phyloP scores from a whole-genome alignment of 2,113 vertebrate genomes.

The Carollia perspicillata region DNA sequence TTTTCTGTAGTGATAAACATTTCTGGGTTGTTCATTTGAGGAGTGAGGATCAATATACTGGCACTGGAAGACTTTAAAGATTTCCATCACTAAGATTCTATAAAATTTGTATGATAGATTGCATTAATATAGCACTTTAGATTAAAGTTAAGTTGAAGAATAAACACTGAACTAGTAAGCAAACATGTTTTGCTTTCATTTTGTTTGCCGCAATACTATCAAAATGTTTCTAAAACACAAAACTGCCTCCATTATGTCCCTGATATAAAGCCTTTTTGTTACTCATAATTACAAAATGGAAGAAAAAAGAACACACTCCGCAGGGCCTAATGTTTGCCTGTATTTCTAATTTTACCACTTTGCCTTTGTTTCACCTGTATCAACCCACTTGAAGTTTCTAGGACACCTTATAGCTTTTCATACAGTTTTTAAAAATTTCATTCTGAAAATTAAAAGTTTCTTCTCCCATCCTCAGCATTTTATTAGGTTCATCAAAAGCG shows the following conservation, averaged over 20 bases:
- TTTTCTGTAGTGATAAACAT: neutral
- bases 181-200: neutral
- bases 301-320: neutral
- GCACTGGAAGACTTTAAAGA: neutral
- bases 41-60: neutral
- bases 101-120: neutral
- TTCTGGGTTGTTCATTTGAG: neutral
- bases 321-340: neutral
- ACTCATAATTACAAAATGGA: neutral
- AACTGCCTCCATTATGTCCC: neutral
- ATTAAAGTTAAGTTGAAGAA: constrained; percentile 6
- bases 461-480: neutral
- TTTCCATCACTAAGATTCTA: neutral
- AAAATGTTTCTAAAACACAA: constrained; percentile 4
- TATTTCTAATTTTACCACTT: neutral
- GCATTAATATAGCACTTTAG: neutral
- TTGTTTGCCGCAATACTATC: neutral
- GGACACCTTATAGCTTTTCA: neutral
- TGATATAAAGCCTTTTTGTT: neutral
- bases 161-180: neutral
- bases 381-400: neutral
- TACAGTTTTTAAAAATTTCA: neutral
- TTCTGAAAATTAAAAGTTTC: neutral
- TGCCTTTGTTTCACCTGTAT: neutral
- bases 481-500: neutral